These are phyloP conservation scores for Excalfactoria chinensis DNA, from an alignment of 2,113 vertebrate genomes.

Conservation along the genomic window DNA sequence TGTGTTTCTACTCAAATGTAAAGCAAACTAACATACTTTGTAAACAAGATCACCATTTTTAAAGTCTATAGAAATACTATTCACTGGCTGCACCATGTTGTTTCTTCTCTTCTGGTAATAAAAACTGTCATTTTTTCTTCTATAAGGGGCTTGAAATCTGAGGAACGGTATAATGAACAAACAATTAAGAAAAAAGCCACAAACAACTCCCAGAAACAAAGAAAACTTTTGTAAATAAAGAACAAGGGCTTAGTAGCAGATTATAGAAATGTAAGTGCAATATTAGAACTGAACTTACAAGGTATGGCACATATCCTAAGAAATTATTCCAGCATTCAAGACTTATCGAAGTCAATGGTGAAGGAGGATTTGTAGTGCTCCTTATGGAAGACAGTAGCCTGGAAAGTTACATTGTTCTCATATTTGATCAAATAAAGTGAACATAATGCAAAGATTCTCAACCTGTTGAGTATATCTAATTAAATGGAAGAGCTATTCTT, in stretches of 20 bases:
- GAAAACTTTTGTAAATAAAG: not conserved
- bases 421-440: not conserved
- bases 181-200: not conserved
- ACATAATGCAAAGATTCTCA: not conserved
- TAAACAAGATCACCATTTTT: slow-evolving; percentile 54
- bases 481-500: not conserved
- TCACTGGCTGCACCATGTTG: not conserved
- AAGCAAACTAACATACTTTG: slow-evolving; percentile 43
- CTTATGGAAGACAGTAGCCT: not conserved
- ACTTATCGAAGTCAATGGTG: not conserved
- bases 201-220: not conserved
- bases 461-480: not conserved
- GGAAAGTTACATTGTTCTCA: not conserved
- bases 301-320: not conserved
- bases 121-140: slow-evolving; percentile 33
- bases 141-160: not conserved
- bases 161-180: not conserved
- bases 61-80: slow-evolving; percentile 36
- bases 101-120: slow-evolving; percentile 30
- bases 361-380: not conserved
- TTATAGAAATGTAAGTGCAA: not conserved
- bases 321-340: not conserved
- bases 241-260: not conserved
- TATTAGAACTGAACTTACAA: not conserved
- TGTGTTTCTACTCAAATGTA: slow-evolving; percentile 27